Percentiles rank a stretch among this genome's conserved stretches.
Conservation (phyloP, 2,113 vertebrate genomes). For the Pachycephala philippinensis region DNA sequence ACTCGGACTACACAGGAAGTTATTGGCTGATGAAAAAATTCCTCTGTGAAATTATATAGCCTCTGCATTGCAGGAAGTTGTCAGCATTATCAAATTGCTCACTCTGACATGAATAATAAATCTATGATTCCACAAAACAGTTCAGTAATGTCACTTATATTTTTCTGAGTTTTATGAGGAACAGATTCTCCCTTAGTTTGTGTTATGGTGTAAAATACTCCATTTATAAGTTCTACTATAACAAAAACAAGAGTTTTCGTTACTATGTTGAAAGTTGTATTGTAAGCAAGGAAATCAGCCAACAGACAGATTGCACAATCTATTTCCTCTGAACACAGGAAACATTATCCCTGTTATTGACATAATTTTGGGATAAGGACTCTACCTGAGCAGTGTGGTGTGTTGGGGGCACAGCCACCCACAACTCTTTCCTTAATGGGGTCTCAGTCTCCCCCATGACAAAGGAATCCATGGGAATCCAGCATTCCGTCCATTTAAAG, state of each 20-base stretch:
- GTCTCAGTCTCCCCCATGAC: background rate
- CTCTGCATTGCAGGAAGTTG: conserved; percentile 35
- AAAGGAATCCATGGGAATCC: background rate
- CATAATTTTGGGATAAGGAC: background rate
- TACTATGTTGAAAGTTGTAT: background rate
- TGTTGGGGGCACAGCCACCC: background rate
- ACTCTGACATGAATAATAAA: conserved; percentile 22
- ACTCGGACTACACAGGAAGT: conserved; percentile 9
- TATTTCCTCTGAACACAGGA: background rate
- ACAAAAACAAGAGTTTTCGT: background rate
- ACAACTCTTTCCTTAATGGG: background rate
- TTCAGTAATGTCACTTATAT: background rate
- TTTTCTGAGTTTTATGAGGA: background rate
- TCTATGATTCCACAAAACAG: background rate
- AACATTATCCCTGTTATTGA: background rate
- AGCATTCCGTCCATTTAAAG: background rate
- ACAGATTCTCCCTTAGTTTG: background rate
- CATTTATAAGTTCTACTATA: background rate
- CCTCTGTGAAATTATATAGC: conserved; percentile 17
- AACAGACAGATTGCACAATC: background rate
- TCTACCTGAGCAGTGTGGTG: background rate
- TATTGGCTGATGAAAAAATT: conserved; percentile 3
- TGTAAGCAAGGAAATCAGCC: background rate
- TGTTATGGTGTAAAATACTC: background rate
- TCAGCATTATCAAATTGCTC: conserved; percentile 37